Evolutionary conservation across 1,140 invertebrate genomes (phyloP).

Genomic region (Laupala kohalensis): DNA sequence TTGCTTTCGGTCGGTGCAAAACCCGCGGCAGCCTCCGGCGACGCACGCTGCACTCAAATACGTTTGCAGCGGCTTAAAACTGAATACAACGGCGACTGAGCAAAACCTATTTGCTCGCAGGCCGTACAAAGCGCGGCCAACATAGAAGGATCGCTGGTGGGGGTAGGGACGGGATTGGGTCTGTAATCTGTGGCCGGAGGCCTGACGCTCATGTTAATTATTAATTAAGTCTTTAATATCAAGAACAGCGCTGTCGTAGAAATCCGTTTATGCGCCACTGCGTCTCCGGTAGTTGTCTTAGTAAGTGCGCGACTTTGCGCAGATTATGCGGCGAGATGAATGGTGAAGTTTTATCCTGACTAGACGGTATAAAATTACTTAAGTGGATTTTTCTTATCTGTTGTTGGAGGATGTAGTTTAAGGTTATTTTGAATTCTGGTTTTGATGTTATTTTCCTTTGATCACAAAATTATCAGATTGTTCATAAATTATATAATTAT

Average conservation of each 20-base stretch:
- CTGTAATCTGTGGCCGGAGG: background rate
- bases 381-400: no score
- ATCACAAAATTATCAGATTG: no score
- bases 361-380: no score
- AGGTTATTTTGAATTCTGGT: no score
- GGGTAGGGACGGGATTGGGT: no score
- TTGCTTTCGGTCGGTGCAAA: no score
- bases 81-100: background rate
- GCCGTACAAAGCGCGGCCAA: background rate
- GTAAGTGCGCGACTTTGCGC: background rate
- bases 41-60: no score
- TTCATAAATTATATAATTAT: no score
- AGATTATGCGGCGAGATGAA: background rate
- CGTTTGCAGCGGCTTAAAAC: background rate
- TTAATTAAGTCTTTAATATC: background rate
- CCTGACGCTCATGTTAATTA: background rate
- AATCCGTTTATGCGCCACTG: background rate
- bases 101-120: background rate
- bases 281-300: background rate
- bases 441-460: no score
- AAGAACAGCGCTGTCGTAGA: background rate
- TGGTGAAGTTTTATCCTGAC: background rate
- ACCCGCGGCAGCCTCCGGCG: no score
- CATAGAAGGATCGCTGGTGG: no score
- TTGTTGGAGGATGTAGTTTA: no score